Percentiles rank a stretch among this genome's conserved stretches.
Conservation (phyloP, 1,140 invertebrate genomes). For the Drosophila nigrodunni region DNA sequence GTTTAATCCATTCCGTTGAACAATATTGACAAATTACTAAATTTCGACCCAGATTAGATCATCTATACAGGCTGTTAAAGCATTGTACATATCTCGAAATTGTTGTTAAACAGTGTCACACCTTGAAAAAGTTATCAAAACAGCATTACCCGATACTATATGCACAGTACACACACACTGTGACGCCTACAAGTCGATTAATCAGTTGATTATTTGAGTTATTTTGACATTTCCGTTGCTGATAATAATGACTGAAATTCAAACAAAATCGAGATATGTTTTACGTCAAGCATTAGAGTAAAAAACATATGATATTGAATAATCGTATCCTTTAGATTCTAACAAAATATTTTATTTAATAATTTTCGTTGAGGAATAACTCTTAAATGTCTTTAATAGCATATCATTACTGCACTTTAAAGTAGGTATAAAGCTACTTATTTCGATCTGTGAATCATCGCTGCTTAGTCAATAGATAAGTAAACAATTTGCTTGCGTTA, state of each 20-base stretch:
- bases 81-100: constrained; percentile 15
- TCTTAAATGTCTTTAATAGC: not conserved
- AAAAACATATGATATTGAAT: not conserved
- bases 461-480: constrained; percentile 3
- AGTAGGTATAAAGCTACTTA: not conserved
- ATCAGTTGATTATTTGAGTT: constrained; percentile 57
- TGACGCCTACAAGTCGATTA: constrained; percentile 38
- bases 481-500: constrained; percentile 13
- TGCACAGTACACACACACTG: not conserved
- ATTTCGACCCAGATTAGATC: not conserved
- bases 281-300: not conserved
- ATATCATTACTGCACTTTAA: constrained; percentile 14
- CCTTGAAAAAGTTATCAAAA: not conserved
- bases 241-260: constrained; percentile 54
- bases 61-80: not conserved
- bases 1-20: too few species aligned
- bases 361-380: constrained; percentile 2
- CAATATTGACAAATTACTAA: not conserved
- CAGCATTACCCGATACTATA: not conserved
- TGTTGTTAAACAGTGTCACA: not conserved
- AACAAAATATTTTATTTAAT: constrained; percentile 9
- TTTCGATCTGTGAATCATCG: constrained; percentile 13
- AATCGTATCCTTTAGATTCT: not conserved
- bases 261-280: not conserved
- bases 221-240: constrained; percentile 65